These are phyloP conservation scores for Bombus pyrosoma DNA, from an alignment of 1,140 invertebrate genomes.

Conservation along the genomic window DNA sequence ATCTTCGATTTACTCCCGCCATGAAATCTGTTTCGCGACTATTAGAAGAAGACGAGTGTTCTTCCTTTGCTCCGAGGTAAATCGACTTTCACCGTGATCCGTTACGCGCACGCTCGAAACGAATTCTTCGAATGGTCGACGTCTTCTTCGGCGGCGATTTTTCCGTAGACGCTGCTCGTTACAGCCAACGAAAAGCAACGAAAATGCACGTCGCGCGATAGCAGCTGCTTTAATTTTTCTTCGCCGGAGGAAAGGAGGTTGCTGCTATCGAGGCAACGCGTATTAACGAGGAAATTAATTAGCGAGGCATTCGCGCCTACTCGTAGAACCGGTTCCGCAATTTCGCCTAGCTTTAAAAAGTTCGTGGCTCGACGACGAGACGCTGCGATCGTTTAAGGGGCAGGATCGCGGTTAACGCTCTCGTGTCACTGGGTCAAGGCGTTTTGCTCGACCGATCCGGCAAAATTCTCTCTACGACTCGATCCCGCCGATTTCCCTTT, in stretches of 20 bases:
- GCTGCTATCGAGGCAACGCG: background rate
- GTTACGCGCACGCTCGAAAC: background rate
- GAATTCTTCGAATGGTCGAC: background rate
- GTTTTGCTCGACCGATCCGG: background rate
- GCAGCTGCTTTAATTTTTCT: too few species aligned
- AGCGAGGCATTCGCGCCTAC: background rate
- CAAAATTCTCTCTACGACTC: too few species aligned
- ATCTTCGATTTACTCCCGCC: background rate
- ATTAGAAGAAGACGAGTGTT: background rate
- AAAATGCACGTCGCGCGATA: background rate
- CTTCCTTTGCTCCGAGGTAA: background rate
- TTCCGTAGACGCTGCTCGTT: too few species aligned
- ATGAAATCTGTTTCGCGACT: background rate
- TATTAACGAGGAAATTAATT: conserved; percentile 20
- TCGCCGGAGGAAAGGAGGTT: too few species aligned
- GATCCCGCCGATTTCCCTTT: too few species aligned
- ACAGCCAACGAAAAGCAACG: too few species aligned
- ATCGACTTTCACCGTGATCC: background rate
- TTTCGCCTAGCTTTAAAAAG: background rate
- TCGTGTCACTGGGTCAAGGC: background rate
- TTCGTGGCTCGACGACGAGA: background rate
- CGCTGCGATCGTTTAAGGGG: background rate
- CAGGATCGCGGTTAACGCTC: background rate
- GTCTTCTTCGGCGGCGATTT: too few species aligned
- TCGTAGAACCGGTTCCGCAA: conserved; percentile 4